A percentile compares a stretch with the other conserved stretches of the same genome.
These are phyloP conservation scores for Lepidurus couesii DNA, from an alignment of 1,140 invertebrate species.

Conservation along the genomic window DNA sequence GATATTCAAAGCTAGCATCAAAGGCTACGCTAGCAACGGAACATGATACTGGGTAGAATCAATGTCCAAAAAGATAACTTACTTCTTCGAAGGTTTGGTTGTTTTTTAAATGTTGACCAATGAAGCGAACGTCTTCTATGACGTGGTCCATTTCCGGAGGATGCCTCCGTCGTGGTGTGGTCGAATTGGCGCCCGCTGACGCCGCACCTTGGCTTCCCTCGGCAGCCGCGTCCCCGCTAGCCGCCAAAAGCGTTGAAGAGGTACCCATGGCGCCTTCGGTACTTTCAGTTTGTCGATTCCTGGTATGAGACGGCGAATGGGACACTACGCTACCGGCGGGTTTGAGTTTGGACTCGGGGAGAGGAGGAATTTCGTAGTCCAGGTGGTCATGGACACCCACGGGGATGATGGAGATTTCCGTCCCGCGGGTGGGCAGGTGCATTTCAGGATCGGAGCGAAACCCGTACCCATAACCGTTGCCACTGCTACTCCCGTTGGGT, in stretches of 20 bases:
- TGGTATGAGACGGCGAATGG: constrained; percentile 14
- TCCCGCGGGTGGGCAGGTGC: constrained; percentile 28
- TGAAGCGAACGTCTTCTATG: constrained; percentile 81
- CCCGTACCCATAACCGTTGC: not conserved
- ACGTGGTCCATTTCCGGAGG: constrained; percentile 61
- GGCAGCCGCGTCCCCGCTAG: constrained; percentile 47
- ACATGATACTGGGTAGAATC: not conserved
- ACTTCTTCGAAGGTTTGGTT: constrained; percentile 90
- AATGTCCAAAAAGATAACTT: constrained; percentile 49
- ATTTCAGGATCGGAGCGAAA: not conserved
- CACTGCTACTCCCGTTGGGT: not conserved
- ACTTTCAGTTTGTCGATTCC: not conserved
- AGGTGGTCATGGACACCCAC: constrained; percentile 27
- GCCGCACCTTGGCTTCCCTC: constrained; percentile 50
- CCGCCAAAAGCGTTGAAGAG: constrained; percentile 29
- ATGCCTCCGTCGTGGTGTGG: constrained; percentile 43
- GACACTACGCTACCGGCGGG: constrained; percentile 19
- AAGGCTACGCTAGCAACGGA: not conserved
- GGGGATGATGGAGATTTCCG: constrained; percentile 33
- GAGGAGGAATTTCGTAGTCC: constrained; percentile 14
- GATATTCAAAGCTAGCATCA: not conserved
- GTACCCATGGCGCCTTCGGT: not conserved
- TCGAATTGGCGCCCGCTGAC: constrained; percentile 24
- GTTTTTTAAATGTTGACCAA: constrained; percentile 88
- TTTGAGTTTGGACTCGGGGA: not conserved